phyloP scores from a whole-genome alignment of 2,888 invertebrate species.

The Cecidostiba fungosa region DNA sequence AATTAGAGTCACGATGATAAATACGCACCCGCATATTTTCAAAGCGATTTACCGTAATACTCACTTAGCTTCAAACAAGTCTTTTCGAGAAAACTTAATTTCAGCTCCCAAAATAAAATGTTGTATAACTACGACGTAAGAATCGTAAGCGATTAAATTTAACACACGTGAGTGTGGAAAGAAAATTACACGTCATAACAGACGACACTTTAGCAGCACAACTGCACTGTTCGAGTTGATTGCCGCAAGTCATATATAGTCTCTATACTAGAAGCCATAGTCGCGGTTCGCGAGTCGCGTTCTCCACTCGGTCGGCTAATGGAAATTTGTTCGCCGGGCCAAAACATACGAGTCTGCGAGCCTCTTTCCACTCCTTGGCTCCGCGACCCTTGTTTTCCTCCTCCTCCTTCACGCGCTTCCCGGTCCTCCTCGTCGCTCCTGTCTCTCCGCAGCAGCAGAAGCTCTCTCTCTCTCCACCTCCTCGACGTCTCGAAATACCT shows the following conservation, averaged over 20 bases:
- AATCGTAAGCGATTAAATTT: no score
- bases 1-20: no score
- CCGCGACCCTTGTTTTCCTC: constrained; percentile 61
- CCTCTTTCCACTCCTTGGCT: constrained; percentile 47
- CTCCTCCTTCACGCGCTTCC: constrained; percentile 24
- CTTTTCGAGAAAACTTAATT: no score
- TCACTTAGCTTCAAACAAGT: no score
- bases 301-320: constrained; percentile 63
- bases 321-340: constrained; percentile 70
- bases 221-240: no score
- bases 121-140: no score
- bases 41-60: no score
- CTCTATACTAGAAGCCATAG: background rate
- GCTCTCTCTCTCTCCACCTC: constrained; percentile 25
- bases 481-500: constrained; percentile 63
- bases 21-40: no score
- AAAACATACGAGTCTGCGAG: constrained; percentile 66
- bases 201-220: no score
- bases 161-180: no score
- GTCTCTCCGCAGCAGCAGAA: constrained; percentile 11
- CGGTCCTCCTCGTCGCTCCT: constrained; percentile 25
- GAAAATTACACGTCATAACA: no score
- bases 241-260: background rate
- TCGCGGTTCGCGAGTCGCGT: background rate
- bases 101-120: no score